Conservation (phyloP, 2,888 invertebrate species). For the Timandra comae region DNA sequence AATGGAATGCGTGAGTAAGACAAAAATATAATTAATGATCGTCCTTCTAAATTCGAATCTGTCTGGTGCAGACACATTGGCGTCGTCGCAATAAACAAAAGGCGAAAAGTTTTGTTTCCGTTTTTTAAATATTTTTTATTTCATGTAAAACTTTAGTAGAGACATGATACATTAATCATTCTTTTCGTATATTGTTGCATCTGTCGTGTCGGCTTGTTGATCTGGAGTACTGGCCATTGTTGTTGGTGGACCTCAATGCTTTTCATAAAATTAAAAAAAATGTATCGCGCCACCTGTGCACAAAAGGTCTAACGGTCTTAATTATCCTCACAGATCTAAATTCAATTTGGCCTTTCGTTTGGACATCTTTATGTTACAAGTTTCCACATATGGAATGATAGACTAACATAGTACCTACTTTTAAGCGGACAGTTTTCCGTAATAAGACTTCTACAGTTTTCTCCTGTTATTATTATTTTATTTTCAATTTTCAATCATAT, state of each 20-base stretch:
- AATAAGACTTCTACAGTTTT: no score
- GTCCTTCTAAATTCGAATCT: conserved; percentile 70
- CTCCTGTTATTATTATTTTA: no score
- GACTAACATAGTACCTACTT: no score
- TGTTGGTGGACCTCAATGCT: conserved; percentile 43
- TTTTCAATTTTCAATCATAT: no score
- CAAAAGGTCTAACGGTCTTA: conserved; percentile 20
- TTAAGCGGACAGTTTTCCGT: no score
- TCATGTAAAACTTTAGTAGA: conserved; percentile 64
- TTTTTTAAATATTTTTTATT: conserved; percentile 48
- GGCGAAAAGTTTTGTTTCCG: conserved; percentile 62
- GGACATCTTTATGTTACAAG: no score
- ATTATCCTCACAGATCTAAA: conserved; percentile 5
- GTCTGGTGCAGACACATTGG: conserved; percentile 73
- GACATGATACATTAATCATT: conserved; percentile 67
- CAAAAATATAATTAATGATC: conserved; percentile 77
- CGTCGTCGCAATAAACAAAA: conserved; percentile 73
- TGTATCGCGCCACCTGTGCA: conserved; percentile 59
- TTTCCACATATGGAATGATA: no score
- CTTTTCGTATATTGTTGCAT: conserved; percentile 61
- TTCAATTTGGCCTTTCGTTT: conserved; percentile 22
- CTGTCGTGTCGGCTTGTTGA: conserved; percentile 60
- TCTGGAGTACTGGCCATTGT: conserved; percentile 52
- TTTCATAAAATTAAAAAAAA: conserved; percentile 48
- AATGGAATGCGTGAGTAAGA: conserved; percentile 77